Evolutionary conservation across 2,888 invertebrate genomes (phyloP).

Genomic region (Spisula solida): DNA sequence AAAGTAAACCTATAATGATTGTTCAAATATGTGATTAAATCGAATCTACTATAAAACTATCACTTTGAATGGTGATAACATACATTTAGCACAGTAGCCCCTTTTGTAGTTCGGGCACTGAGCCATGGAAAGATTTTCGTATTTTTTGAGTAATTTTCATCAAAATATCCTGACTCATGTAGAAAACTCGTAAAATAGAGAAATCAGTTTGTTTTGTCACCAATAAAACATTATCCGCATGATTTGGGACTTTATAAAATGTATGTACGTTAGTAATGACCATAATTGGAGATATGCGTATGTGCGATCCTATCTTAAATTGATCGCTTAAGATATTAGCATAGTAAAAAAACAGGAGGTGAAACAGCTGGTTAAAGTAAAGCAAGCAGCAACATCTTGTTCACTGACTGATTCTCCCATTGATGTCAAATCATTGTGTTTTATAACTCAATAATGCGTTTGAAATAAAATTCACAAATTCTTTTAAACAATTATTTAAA

Average conservation of each 20-base stretch:
- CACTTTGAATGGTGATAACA: constrained; percentile 4
- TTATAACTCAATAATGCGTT: not conserved
- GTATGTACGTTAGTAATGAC: constrained; percentile 26
- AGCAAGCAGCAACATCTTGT: constrained; percentile 15
- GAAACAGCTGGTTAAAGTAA: constrained; percentile 5
- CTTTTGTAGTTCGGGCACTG: not conserved
- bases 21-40: constrained; percentile 34
- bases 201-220: constrained; percentile 27
- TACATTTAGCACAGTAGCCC: not conserved
- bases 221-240: constrained; percentile 41
- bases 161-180: constrained; percentile 46
- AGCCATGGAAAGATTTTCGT: not conserved
- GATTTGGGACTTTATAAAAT: constrained; percentile 23
- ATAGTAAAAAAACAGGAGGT: not conserved
- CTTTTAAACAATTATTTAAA: constrained; percentile 5
- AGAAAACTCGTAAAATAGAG: constrained; percentile 49
- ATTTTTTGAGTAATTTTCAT: constrained; percentile 39
- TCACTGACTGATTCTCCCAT: not conserved
- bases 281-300: constrained; percentile 15
- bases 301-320: not conserved
- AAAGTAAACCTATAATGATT: constrained; percentile 21
- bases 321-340: constrained; percentile 27
- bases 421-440: not conserved
- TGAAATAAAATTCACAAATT: constrained; percentile 3
- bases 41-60: constrained; percentile 22